phyloP scores from a whole-genome alignment of 1,140 invertebrate genomes.

The Nasonia giraulti region DNA sequence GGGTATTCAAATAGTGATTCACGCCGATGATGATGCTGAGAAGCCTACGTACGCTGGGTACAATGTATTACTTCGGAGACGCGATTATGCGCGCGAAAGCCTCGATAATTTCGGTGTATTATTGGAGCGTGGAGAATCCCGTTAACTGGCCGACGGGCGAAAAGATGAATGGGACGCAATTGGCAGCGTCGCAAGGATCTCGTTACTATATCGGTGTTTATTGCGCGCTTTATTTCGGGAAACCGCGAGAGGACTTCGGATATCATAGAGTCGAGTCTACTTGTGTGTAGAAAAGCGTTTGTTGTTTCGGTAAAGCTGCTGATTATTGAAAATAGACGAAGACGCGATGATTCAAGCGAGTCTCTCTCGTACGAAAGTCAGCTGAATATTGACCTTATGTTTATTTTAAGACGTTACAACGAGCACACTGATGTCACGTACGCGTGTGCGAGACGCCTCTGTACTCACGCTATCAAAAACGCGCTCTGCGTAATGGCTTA shows the following conservation, averaged over 20 bases:
- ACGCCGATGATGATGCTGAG: not conserved
- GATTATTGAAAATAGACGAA: not conserved
- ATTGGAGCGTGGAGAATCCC: not conserved
- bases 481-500: not conserved
- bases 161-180: constrained; percentile 24
- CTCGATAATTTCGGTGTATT: constrained; percentile 33
- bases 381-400: constrained; percentile 59
- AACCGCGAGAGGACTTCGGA: not conserved
- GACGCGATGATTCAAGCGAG: not conserved
- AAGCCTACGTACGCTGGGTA: not conserved
- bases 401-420: constrained; percentile 66
- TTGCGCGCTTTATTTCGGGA: constrained; percentile 14
- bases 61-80: not conserved
- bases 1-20: constrained; percentile 31
- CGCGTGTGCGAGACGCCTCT: not conserved
- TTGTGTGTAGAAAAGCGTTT: not conserved
- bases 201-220: constrained; percentile 4
- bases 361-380: constrained; percentile 53
- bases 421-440: constrained; percentile 55
- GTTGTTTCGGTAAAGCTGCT: not conserved
- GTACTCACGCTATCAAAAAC: constrained; percentile 13
- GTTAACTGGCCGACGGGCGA: not conserved
- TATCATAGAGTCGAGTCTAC: not conserved
- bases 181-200: constrained; percentile 10
- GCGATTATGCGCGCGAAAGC: not conserved